Percentiles rank a stretch among this genome's conserved stretches.
Conservation (phyloP, 2,888 invertebrate species). For the Perizoma flavofasciatum region DNA sequence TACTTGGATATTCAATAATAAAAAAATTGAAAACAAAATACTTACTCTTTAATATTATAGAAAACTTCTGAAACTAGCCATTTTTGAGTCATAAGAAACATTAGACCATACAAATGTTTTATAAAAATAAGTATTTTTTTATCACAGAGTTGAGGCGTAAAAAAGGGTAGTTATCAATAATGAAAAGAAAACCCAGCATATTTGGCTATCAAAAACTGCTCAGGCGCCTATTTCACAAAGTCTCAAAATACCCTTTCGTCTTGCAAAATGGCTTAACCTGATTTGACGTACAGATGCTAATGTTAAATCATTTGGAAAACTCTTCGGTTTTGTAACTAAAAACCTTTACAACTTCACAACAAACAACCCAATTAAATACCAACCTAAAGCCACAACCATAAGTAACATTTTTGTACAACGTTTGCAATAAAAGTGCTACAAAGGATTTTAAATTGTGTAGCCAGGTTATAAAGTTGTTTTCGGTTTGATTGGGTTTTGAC, state of each 20-base stretch:
- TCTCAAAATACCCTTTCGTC: conserved; percentile 49
- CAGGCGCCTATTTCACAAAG: conserved; percentile 42
- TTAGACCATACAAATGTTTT: too few relatives aligned
- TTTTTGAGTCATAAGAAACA: too few relatives aligned
- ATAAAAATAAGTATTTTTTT: too few relatives aligned
- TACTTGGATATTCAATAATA: too few relatives aligned
- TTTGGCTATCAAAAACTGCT: too few relatives aligned
- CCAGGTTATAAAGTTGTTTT: conserved; percentile 42
- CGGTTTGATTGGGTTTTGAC: conserved; percentile 38
- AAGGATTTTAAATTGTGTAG: conserved; percentile 33
- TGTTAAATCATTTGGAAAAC: conserved; percentile 76
- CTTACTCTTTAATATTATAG: too few relatives aligned
- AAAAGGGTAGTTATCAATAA: too few relatives aligned
- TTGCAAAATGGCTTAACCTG: conserved; percentile 56
- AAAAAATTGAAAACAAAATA: too few relatives aligned
- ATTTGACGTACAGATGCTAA: conserved; percentile 74
- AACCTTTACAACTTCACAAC: conserved; percentile 50
- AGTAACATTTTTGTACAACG: conserved; percentile 32
- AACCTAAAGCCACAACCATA: conserved; percentile 34
- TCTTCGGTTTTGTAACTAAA: conserved; percentile 73
- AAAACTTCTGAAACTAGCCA: too few relatives aligned
- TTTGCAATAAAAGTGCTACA: not conserved
- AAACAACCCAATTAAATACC: conserved; percentile 33
- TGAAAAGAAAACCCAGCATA: too few relatives aligned
- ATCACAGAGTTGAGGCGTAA: too few relatives aligned